A percentile compares a stretch with the other conserved stretches of the same genome.
These are phyloP conservation scores for Oncorhynchus kisutch DNA, from an alignment of 2,113 vertebrate genomes.

Conservation along the genomic window DNA sequence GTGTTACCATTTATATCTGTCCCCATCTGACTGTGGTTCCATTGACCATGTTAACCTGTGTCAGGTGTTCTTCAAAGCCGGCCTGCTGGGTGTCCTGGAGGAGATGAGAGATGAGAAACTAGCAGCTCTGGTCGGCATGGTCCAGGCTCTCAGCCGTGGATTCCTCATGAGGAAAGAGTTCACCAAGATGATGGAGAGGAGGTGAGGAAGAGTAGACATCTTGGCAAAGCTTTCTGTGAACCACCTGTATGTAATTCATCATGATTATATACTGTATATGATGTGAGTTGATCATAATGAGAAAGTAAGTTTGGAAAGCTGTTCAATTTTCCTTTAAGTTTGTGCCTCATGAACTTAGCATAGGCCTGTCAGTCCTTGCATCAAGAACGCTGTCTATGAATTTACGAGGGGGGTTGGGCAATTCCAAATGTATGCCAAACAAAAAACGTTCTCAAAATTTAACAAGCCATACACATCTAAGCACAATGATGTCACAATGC, in stretches of 20 bases:
- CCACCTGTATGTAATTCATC: background rate
- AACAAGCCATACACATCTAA: too few species aligned
- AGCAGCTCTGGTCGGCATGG: conserved; percentile 79
- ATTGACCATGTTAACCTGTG: background rate
- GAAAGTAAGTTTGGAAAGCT: background rate
- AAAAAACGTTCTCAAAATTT: too few species aligned
- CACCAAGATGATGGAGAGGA: conserved; percentile 64
- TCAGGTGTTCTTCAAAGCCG: conserved; percentile 88
- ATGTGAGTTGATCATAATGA: background rate
- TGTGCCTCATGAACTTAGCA: background rate
- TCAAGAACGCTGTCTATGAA: too few species aligned
- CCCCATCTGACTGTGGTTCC: background rate
- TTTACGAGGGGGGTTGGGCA: too few species aligned
- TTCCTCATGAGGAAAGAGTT: conserved; percentile 73
- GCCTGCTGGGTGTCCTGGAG: conserved; percentile 80
- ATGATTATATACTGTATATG: background rate
- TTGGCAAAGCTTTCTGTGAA: background rate
- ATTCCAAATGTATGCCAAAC: too few species aligned
- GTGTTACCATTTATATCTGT: too few species aligned
- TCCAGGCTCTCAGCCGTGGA: conserved; percentile 77
- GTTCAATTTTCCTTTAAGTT: background rate
- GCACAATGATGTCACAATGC: too few species aligned
- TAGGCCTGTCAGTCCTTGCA: too few species aligned
- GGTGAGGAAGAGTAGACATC: background rate
- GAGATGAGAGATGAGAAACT: conserved; percentile 85